These are phyloP conservation scores for Cyclophora albipunctata DNA, from an alignment of 2,888 invertebrate species.

Conservation along the genomic window DNA sequence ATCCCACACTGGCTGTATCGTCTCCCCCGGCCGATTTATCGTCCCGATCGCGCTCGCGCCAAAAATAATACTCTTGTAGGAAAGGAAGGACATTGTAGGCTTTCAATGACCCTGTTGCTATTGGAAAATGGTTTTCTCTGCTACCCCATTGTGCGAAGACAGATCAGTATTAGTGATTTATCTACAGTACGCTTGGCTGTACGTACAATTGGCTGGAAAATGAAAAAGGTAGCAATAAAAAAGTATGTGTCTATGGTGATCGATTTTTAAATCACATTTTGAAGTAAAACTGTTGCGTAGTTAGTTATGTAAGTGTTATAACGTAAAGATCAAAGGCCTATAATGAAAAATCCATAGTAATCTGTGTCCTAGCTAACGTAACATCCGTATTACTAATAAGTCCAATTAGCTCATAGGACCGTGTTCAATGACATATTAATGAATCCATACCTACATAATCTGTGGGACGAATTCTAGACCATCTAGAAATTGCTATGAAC, in stretches of 20 bases:
- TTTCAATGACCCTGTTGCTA: constrained; percentile 60
- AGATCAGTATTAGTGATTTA: constrained; percentile 38
- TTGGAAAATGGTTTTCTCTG: constrained; percentile 62
- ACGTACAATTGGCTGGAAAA: constrained; percentile 4
- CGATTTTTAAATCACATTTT: too few species aligned
- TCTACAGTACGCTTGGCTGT: constrained; percentile 17
- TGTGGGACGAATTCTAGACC: too few species aligned
- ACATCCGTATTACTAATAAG: not conserved
- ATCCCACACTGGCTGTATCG: constrained; percentile 52
- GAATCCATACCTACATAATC: too few species aligned
- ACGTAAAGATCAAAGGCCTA: not conserved
- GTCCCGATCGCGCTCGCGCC: constrained; percentile 65
- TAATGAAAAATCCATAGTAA: constrained; percentile 1
- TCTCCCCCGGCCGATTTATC: constrained; percentile 35
- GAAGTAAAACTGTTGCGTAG: too few species aligned
- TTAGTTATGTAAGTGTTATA: too few species aligned
- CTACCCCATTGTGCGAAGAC: constrained; percentile 44
- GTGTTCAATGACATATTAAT: too few species aligned
- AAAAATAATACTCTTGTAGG: constrained; percentile 57
- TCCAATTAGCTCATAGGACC: too few species aligned
- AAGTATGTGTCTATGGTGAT: too few species aligned
- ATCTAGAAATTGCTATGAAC: too few species aligned
- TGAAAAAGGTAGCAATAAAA: too few species aligned
- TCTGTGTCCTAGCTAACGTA: not conserved
- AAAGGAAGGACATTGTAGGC: constrained; percentile 55